A percentile compares a stretch with the other conserved stretches of the same genome.
phyloP scores from a whole-genome alignment of 2,888 invertebrate species.

The Cheilosia grossa region DNA sequence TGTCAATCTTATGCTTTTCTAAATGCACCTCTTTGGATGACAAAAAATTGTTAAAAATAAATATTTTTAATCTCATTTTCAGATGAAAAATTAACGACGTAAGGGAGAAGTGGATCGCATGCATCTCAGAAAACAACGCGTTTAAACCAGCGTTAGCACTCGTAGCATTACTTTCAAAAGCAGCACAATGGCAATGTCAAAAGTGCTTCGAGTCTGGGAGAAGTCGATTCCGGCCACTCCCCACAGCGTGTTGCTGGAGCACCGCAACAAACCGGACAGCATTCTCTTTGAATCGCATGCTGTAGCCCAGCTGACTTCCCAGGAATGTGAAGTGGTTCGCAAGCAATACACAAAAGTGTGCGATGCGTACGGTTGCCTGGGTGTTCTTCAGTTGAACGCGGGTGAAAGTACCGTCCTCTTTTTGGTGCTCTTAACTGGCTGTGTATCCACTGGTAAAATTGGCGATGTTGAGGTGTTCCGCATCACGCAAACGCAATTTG shows the following conservation, averaged over 20 bases:
- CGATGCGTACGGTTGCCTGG: conserved; percentile 98
- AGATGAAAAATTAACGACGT: neutral
- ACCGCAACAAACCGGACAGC: conserved; percentile 93
- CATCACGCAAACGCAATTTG: conserved; percentile 95
- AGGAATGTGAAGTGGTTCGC: conserved; percentile 95
- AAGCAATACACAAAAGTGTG: conserved; percentile 94
- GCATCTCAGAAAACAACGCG: neutral
- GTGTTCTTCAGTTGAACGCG: conserved; percentile 94
- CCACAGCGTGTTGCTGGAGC: conserved; percentile 95
- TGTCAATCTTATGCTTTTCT: too few relatives aligned
- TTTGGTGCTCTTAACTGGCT: conserved; percentile 96
- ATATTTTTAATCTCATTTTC: neutral
- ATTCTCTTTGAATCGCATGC: conserved; percentile 96
- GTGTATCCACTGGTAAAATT: conserved; percentile 98
- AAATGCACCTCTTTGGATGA: too few relatives aligned
- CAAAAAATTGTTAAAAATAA: neutral
- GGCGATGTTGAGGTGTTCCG: conserved; percentile 97
- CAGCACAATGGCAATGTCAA: conserved; percentile 94
- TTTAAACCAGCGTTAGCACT: conserved; percentile 1
- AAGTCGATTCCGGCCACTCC: conserved; percentile 93
- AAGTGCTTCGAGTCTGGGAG: conserved; percentile 95
- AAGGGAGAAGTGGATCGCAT: neutral
- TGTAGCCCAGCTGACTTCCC: conserved; percentile 87
- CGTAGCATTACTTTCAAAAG: neutral
- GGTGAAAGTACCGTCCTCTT: conserved; percentile 93